Conservation (phyloP, 2,888 invertebrate species). For the Hylaea fasciaria region DNA sequence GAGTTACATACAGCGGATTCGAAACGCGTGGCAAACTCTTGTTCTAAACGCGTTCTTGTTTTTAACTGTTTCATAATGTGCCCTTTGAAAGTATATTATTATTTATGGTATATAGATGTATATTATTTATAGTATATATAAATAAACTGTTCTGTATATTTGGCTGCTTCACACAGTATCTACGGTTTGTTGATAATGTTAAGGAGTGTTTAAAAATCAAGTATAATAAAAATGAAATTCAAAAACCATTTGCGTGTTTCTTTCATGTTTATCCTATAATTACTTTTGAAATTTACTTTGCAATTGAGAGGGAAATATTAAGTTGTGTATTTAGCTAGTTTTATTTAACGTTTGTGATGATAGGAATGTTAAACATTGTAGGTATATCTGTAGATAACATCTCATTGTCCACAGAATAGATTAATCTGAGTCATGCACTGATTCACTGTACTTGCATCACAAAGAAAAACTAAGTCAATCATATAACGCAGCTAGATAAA, state of each 20-base stretch:
- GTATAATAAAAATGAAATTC: constrained; percentile 74
- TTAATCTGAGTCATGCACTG: not conserved
- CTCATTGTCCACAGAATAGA: constrained; percentile 2
- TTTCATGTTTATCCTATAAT: constrained; percentile 40
- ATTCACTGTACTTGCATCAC: constrained; percentile 8
- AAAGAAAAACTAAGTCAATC: constrained; percentile 1
- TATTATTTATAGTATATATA: constrained; percentile 38
- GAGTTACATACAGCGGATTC: too few species aligned
- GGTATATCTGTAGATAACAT: not conserved
- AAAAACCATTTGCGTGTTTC: constrained; percentile 64
- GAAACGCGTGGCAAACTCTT: too few species aligned
- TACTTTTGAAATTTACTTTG: not conserved
- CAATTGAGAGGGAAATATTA: too few species aligned
- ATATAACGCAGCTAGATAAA: too few species aligned
- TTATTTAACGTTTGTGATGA: not conserved
- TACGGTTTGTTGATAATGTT: constrained; percentile 69
- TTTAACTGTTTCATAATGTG: constrained; percentile 13
- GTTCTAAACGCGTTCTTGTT: too few species aligned
- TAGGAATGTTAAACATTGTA: too few species aligned
- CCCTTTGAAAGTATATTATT: constrained; percentile 32
- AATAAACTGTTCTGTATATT: constrained; percentile 58
- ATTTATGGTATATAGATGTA: too few species aligned
- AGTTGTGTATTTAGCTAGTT: not conserved
- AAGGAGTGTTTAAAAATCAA: constrained; percentile 75
- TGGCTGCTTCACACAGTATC: constrained; percentile 59